A percentile compares a stretch with the other conserved stretches of the same genome.
Conservation (phyloP, 2,797 vertebrate species). For the Cyprinodon diabolis region DNA sequence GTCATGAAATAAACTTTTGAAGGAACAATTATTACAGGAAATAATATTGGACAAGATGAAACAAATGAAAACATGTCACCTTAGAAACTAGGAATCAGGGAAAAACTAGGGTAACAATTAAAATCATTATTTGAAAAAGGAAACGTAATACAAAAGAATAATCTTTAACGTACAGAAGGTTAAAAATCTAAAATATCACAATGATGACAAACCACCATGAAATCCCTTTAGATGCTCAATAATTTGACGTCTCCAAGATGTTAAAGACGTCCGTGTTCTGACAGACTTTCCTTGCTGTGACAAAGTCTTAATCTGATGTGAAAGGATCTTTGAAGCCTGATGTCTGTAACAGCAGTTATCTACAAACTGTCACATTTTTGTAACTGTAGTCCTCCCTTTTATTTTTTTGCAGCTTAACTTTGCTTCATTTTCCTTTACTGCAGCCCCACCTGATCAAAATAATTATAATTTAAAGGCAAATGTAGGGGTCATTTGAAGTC, state of each 20-base stretch:
- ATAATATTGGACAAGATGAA: too few species aligned
- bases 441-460: not conserved
- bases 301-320: not conserved
- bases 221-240: not conserved
- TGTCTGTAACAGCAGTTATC: not conserved
- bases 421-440: not conserved
- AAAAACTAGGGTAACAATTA: not conserved
- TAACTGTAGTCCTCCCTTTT: not conserved
- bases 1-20: too few species aligned
- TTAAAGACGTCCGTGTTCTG: not conserved
- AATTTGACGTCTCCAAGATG: not conserved
- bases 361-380: not conserved
- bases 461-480: not conserved
- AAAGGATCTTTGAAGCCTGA: not conserved
- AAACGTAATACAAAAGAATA: not conserved
- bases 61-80: too few species aligned
- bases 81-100: too few species aligned
- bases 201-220: not conserved
- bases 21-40: too few species aligned
- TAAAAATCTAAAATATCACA: not conserved
- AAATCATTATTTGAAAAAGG: not conserved
- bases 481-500: not conserved
- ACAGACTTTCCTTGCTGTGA: not conserved
- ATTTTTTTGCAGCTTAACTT: not conserved
- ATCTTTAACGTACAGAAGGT: not conserved